Evolutionary conservation across 92 coral and sea anemone genomes (phyloP), one percentile per base, ranked within the genome.

Genomic region (Chrysogorgia sp.): DNA sequence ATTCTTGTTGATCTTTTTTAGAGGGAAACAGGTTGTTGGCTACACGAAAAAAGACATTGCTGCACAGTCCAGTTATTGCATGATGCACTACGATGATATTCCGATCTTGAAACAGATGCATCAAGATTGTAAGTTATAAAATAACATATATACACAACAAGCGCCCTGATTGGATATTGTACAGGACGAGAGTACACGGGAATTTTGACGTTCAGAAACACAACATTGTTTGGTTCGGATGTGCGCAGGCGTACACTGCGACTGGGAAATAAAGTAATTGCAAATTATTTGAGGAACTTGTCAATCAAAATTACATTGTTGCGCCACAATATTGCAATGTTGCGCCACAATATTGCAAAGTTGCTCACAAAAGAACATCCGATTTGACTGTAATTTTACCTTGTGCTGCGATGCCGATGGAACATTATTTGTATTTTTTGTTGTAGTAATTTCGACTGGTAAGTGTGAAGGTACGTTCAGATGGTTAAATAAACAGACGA

Each of bases 41-140:
- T 96, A 96, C 68, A 91, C 88, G 49, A 96, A 96, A 77, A 89
- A 96, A 63, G 99, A 96, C 53, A 91, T 96, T 59, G 87, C 91
- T 34, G 81, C 92, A 32, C 97, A 89, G 50, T 96, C 99, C 14
- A 96, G 99, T 75, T 96, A 96, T 71, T 89, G 99, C 37, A 96
- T 96, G 99, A 96, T 96, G 79, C 99, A 96, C 66, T 96, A 92
- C 75, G 99, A 96, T 55, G 99, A 96, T 63, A 92, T 96, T 43
- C 90, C 96, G 25, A 87, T 96, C 12, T 89, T 96, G 0, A 87
- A 88, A 61, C 65, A 79, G 37, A 93, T 96, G 53, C 99, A 96
- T 69, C 81, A 77, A 23, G 92, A 92, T 24, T 87, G 99, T 96
- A 88, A 92, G 99, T 92, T n/a, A n/a, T n/a, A n/a, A n/a, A n/a